A percentile compares a stretch with the other conserved stretches of the same genome.
These are phyloP conservation scores for Pseudococcus jackbeardsleyi DNA, from an alignment of 2,888 invertebrate genomes.

Conservation along the genomic window DNA sequence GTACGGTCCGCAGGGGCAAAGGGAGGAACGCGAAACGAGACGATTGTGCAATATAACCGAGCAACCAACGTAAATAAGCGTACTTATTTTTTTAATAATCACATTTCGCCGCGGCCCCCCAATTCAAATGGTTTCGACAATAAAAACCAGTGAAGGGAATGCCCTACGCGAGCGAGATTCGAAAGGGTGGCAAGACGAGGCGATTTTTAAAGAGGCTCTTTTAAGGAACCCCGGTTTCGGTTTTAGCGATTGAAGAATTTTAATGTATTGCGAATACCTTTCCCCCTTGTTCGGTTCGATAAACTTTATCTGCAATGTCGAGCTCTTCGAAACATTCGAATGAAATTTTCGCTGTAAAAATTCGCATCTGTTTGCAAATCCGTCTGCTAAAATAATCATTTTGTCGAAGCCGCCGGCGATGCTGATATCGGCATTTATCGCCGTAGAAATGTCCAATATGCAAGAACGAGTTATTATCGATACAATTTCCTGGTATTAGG, in stretches of 20 bases:
- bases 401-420: not conserved
- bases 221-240: slow-evolving; percentile 30
- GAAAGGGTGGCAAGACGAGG: slow-evolving; percentile 9
- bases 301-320: not conserved
- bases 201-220: slow-evolving; percentile 53
- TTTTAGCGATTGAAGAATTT: slow-evolving; percentile 9
- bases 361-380: slow-evolving; percentile 6
- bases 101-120: slow-evolving; percentile 18
- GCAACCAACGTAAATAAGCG: slow-evolving; percentile 46
- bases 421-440: slow-evolving; percentile 21
- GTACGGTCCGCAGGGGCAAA: not conserved
- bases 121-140: slow-evolving; percentile 42
- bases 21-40: not conserved
- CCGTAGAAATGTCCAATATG: slow-evolving; percentile 8
- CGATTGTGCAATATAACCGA: slow-evolving; percentile 33
- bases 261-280: not conserved
- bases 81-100: slow-evolving; percentile 55
- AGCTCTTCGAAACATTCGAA: not conserved
- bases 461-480: slow-evolving; percentile 2
- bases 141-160: slow-evolving; percentile 45
- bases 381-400: slow-evolving; percentile 24
- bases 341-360: not conserved
- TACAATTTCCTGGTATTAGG: not conserved
- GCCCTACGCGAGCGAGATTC: not conserved
- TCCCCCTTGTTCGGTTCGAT: not conserved